Percentiles rank a stretch among this genome's conserved stretches.
phyloP scores from a whole-genome alignment of 2,888 invertebrate genomes.

The Cryptocephalus primarius region DNA sequence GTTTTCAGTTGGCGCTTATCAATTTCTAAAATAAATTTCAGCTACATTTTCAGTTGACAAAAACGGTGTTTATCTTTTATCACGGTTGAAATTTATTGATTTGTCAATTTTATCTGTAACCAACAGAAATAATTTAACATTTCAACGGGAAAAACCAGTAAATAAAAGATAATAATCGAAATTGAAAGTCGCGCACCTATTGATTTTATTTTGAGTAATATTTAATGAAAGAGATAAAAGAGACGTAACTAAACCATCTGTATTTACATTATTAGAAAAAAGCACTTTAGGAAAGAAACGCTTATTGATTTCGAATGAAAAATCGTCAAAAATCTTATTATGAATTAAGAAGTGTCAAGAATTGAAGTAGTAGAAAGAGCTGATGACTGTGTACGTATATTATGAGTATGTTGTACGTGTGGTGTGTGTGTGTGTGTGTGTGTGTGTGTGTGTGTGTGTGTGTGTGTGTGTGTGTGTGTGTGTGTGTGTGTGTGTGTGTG shows the following conservation, averaged over 20 bases:
- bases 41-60: no score
- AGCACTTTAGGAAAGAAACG: conserved; percentile 24
- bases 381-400: neutral
- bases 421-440: no score
- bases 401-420: neutral
- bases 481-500: no score
- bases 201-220: conserved; percentile 19
- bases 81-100: conserved; percentile 18
- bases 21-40: no score
- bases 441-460: no score
- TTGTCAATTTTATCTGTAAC: conserved; percentile 28
- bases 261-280: conserved; percentile 13
- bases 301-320: conserved; percentile 18
- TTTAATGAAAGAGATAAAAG: conserved; percentile 21
- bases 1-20: neutral
- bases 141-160: conserved; percentile 18
- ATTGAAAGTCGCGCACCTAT: conserved; percentile 18
- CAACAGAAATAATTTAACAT: conserved; percentile 25
- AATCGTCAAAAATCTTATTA: neutral
- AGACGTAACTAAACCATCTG: conserved; percentile 18
- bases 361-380: neutral
- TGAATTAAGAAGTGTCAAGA: neutral
- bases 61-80: neutral
- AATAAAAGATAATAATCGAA: conserved; percentile 23
- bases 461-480: no score